Evolutionary conservation across 2,113 vertebrate genomes (phyloP).

Genomic region (Atractosteus spatula): DNA sequence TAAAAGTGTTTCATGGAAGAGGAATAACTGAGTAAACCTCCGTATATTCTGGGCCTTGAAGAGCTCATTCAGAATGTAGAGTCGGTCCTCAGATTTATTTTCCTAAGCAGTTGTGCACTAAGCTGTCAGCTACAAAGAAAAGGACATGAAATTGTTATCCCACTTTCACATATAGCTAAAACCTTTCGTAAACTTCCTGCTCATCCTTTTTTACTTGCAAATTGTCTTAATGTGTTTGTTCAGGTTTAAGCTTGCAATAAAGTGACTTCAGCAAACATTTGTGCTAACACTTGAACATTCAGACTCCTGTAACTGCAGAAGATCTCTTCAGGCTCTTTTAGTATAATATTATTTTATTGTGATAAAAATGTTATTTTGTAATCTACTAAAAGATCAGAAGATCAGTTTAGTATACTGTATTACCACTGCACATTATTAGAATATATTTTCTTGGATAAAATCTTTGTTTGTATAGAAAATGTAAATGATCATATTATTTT

Average conservation of each 20-base stretch:
- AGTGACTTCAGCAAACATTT: conserved; percentile 70
- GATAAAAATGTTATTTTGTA: background rate
- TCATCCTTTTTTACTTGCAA: conserved; percentile 63
- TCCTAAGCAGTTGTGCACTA: conserved; percentile 19
- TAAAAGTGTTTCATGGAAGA: too few relatives aligned
- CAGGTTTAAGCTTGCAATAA: conserved; percentile 45
- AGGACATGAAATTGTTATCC: conserved; percentile 64
- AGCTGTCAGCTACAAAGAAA: conserved; percentile 46
- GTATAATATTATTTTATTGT: background rate
- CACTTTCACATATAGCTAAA: conserved; percentile 40
- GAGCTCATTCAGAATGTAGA: too few relatives aligned
- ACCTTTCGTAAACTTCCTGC: conserved; percentile 1
- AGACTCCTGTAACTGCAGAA: background rate
- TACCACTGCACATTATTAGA: background rate
- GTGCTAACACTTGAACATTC: conserved; percentile 61
- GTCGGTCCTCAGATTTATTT: too few relatives aligned
- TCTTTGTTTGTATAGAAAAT: too few relatives aligned
- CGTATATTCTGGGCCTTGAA: too few relatives aligned
- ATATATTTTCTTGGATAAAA: too few relatives aligned
- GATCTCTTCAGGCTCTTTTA: background rate
- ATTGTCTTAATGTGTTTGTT: conserved; percentile 73
- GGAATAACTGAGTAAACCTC: too few relatives aligned
- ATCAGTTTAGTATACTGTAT: background rate
- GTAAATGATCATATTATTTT: too few relatives aligned
- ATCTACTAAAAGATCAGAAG: background rate